Base-by-base conservation (phyloP, 2,113 vertebrate genomes). In the Gambusia affinis region DNA sequence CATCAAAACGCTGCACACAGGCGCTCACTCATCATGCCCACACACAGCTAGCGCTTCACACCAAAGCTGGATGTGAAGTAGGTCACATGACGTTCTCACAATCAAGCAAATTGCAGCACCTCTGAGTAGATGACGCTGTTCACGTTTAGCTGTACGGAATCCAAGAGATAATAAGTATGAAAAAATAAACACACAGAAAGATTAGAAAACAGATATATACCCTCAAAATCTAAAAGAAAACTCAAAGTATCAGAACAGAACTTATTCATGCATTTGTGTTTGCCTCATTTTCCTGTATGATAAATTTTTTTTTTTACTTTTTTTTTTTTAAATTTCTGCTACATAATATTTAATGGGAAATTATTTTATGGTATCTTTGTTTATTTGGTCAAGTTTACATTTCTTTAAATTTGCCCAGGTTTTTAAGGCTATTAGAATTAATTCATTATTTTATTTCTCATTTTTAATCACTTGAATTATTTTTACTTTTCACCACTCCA, bases 61-160 rank as follows among this genome's bases (percentile, higher is more conserved):
- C 54, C 4, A 67, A 71, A 64, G 75, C 30, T 57, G 67, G 27
- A 83, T 68, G 76, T 80, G 78, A 91, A 89, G 66, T 88, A 51
- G 88, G 85, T 88, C 85, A 84, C 62, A 62, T 68, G 79, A 70
- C 64, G 78, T 75, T 69, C 72, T 54, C 72, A 68, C 31, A 27
- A 44, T 3, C 64, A 35, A 29, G 80, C 31, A 19, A 72, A 79
- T 86, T 8, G 80, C 72, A 73, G 62, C 57, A 54, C 62, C 72
- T 81, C 12, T 51, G 67, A 83, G 82, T 78, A 60, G 65, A 73
- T 70, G 71, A 63, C 37, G 71, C 57, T 60, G 47, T 81, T 47
- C 39, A n/a, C 14, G 2, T 24, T 54, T 14, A 79, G 60, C 17
- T 68, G 73, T n/a, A 28, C 2, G 14, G n/a, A 67, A 19, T 6